phyloP scores from a whole-genome alignment of 1,140 invertebrate species.

The Dinoponera quadriceps region DNA sequence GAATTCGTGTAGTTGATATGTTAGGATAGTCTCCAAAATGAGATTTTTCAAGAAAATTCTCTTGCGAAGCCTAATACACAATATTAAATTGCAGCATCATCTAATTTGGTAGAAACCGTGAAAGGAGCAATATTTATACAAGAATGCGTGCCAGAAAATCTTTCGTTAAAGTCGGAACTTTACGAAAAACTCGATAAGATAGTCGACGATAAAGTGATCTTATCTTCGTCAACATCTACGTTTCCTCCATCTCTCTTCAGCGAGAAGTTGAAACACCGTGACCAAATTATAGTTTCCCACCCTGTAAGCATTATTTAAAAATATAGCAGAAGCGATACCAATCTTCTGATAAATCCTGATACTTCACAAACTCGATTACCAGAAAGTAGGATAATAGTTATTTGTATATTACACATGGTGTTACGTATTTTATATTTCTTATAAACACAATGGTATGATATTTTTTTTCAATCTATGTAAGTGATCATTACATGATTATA shows the following conservation, averaged over 20 bases:
- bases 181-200: slow-evolving; percentile 92
- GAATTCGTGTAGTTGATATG: too few relatives aligned
- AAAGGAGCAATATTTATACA: slow-evolving; percentile 92
- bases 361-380: not conserved
- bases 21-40: not conserved
- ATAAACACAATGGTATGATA: not conserved
- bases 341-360: slow-evolving; percentile 17
- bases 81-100: slow-evolving; percentile 86
- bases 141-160: slow-evolving; percentile 96
- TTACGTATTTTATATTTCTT: too few relatives aligned
- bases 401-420: not conserved
- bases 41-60: not conserved
- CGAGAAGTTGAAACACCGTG: slow-evolving; percentile 91
- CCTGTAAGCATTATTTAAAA: slow-evolving; percentile 88
- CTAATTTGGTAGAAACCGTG: slow-evolving; percentile 88
- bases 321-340: not conserved
- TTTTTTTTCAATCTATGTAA: not conserved
- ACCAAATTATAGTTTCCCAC: slow-evolving; percentile 93
- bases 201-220: slow-evolving; percentile 90
- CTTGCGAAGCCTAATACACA: slow-evolving; percentile 3
- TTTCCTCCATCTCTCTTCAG: slow-evolving; percentile 95
- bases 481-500: not conserved
- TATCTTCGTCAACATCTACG: slow-evolving; percentile 97
- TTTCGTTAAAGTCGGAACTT: slow-evolving; percentile 94
- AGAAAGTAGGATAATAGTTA: slow-evolving; percentile 4